Percentiles rank a stretch among this genome's conserved stretches.
phyloP scores from a whole-genome alignment of 2,113 vertebrate genomes.

The Spea bombifrons region DNA sequence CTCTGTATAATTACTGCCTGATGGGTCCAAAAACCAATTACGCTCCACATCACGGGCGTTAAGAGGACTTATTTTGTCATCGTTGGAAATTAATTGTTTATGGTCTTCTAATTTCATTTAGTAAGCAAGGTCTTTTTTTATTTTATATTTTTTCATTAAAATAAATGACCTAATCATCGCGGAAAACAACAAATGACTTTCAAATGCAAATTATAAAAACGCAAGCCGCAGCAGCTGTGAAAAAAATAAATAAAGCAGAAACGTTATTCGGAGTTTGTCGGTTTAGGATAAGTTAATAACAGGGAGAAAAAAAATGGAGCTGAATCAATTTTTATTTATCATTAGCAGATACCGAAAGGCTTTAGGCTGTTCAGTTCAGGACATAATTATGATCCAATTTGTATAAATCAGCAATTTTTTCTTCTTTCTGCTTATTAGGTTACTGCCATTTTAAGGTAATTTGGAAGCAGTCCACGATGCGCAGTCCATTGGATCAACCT shows the following conservation, averaged over 20 bases:
- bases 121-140: constrained; percentile 10
- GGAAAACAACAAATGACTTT: constrained; percentile 25
- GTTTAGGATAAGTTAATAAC: constrained; percentile 18
- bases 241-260: not conserved
- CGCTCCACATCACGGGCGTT: not conserved
- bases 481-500: too few relatives aligned
- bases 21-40: not conserved
- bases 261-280: not conserved
- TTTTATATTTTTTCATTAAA: constrained; percentile 32
- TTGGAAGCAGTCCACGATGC: not conserved
- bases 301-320: not conserved
- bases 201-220: constrained; percentile 28
- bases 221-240: not conserved
- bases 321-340: constrained; percentile 31
- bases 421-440: not conserved
- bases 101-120: constrained; percentile 14
- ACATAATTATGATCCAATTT: constrained; percentile 10
- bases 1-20: not conserved
- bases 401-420: not conserved
- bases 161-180: constrained; percentile 30
- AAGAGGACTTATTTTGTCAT: not conserved
- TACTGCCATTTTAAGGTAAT: not conserved
- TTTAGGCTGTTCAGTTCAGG: not conserved
- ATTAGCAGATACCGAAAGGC: constrained; percentile 12
- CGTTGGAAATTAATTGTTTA: constrained; percentile 14